Evolutionary conservation across 2,797 vertebrate species (phyloP).

Genomic region (Sebastes steindachneri): DNA sequence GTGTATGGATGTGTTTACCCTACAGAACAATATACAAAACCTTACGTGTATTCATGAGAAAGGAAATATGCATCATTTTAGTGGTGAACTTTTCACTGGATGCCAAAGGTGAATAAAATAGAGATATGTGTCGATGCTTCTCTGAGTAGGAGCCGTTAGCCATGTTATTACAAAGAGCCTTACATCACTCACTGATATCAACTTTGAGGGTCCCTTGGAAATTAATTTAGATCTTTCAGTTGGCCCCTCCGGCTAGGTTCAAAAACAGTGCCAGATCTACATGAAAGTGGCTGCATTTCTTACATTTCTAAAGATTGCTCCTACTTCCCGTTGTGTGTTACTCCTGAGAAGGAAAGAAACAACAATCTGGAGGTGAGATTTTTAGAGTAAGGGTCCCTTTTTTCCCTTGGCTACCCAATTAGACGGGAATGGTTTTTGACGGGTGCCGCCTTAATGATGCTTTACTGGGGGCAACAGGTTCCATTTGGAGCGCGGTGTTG

Average conservation of each 20-base stretch:
- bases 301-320: slow-evolving; percentile 33
- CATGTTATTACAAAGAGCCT: slow-evolving; percentile 46
- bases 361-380: slow-evolving; percentile 44
- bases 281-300: slow-evolving; percentile 64
- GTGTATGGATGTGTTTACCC: slow-evolving; percentile 42
- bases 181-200: slow-evolving; percentile 65
- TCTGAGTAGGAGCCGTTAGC: slow-evolving; percentile 32
- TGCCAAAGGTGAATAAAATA: slow-evolving; percentile 57
- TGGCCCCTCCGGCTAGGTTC: slow-evolving; percentile 58
- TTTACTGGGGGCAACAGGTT: slow-evolving; percentile 62
- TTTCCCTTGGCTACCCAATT: slow-evolving; percentile 57
- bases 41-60: slow-evolving; percentile 65
- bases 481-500: slow-evolving; percentile 33
- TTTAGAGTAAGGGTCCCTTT: slow-evolving; percentile 25
- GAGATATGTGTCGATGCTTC: slow-evolving; percentile 17
- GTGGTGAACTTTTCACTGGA: slow-evolving; percentile 39
- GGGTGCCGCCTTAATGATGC: slow-evolving; percentile 55
- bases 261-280: slow-evolving; percentile 56
- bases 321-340: slow-evolving; percentile 20
- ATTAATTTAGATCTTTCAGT: slow-evolving; percentile 78
- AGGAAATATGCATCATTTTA: slow-evolving; percentile 55
- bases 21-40: slow-evolving; percentile 25
- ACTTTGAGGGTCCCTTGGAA: slow-evolving; percentile 73
- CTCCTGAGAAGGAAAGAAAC: slow-evolving; percentile 40
- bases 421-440: slow-evolving; percentile 61